Conservation (phyloP, 2,888 invertebrate genomes). For the Tetropium fuscum region DNA sequence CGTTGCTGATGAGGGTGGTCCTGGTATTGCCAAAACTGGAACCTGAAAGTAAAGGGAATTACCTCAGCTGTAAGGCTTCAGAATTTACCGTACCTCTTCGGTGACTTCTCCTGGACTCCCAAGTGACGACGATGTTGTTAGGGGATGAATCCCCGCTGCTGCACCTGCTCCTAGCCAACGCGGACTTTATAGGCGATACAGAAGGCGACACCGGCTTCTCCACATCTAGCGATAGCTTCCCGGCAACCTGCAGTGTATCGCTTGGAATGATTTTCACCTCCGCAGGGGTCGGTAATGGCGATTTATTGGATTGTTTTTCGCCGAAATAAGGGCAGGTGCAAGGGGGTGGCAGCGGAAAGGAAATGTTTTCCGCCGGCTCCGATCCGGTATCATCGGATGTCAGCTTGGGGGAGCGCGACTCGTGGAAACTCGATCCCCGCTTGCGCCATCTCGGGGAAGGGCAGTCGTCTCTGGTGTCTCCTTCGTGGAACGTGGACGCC, state of each 20-base stretch:
- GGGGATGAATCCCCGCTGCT: constrained; percentile 54
- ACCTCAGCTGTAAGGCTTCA: neutral
- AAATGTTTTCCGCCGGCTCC: constrained; percentile 54
- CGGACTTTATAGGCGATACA: constrained; percentile 63
- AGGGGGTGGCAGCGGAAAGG: constrained; percentile 76
- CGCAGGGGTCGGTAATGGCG: constrained; percentile 35
- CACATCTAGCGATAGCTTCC: constrained; percentile 49
- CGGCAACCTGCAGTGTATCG: constrained; percentile 45
- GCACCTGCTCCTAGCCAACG: constrained; percentile 48
- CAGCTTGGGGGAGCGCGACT: constrained; percentile 57
- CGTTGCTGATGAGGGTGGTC: constrained; percentile 72
- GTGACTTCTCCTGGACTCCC: constrained; percentile 74
- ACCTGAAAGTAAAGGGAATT: constrained; percentile 55
- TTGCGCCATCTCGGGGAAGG: constrained; percentile 64
- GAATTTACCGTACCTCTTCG: constrained; percentile 60
- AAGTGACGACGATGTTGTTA: constrained; percentile 73
- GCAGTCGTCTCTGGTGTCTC: constrained; percentile 61
- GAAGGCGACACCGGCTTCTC: constrained; percentile 62
- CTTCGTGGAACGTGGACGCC: constrained; percentile 69
- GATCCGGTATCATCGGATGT: constrained; percentile 32
- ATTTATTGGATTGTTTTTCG: constrained; percentile 69
- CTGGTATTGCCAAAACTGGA: constrained; percentile 79
- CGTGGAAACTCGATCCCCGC: constrained; percentile 66
- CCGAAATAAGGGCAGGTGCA: constrained; percentile 88
- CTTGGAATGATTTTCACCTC: constrained; percentile 67